Evolutionary conservation across 1,140 invertebrate genomes (phyloP), one percentile per base, ranked within the genome.

Genomic region (Drosophila suzukii): DNA sequence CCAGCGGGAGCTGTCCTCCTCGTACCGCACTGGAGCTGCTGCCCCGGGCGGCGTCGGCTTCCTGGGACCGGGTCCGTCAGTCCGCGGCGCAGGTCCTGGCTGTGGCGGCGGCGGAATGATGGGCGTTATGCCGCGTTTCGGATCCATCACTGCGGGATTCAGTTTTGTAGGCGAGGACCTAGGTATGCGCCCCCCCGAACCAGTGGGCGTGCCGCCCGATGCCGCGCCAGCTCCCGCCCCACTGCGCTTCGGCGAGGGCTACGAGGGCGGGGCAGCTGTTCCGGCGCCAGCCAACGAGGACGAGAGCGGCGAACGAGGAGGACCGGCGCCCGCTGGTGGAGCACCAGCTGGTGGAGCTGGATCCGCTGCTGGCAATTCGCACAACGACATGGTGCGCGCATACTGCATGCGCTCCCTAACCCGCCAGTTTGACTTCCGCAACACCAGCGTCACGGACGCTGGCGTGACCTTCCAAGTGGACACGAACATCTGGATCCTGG

Each of bases 401-500:
- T 96, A 95, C 85, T 96, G 96, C 84, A 93, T 93, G 61, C 93
- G 96, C 49, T 92, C 94, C 38, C 92, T 96, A 11, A 86, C 94
- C 32, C 93, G 94, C 49, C 93, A 95, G 81, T 95, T 94, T 1
- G 94, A 96, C 78, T 95, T 95, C 74, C 92, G 95, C 59, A 96
- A 97, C 84, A 94, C 94, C 2, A 95, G 94, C 61, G 95, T 95
- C 11, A 93, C 96, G 24, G 96, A 97, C 85, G 96, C 95, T 77
- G 95, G 95, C 12, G 93, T 96, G 6, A 96, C 95, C 3, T 97
- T 97, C 83, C 83, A 88, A 79, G 96, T 96, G 4, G 95, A 97
- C 84, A 95, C 95, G 86, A 96, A 96, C 91, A 95, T 97, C 77
- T 96, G 95, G 81, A 93, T 97, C 95, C 32, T 94, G 95, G 94